Percentiles rank a stretch among this genome's conserved stretches.
Conservation (phyloP, 2,113 vertebrate species). For the Cercocebus atys region DNA sequence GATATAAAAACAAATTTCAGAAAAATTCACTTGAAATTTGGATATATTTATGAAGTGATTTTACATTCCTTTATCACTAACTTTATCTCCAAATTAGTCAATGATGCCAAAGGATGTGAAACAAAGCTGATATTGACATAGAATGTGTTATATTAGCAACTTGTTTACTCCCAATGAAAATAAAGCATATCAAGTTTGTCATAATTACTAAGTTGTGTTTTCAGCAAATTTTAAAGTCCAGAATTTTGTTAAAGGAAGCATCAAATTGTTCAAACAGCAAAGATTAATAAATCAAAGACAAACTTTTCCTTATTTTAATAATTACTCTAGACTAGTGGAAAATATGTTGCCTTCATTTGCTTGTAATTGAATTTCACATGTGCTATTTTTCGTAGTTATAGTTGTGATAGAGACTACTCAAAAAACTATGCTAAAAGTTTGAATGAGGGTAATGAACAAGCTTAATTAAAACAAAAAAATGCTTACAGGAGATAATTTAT, state of each 20-base stretch:
- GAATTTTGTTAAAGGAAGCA: background rate
- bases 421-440: background rate
- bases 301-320: background rate
- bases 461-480: background rate
- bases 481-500: background rate
- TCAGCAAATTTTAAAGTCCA: background rate
- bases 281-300: background rate
- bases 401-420: background rate
- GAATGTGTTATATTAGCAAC: background rate
- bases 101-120: background rate
- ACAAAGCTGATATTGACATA: background rate
- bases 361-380: background rate
- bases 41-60: background rate
- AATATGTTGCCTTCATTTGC: background rate
- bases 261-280: background rate
- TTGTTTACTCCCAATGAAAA: background rate
- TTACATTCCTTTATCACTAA: background rate
- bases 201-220: background rate
- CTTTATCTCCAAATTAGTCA: background rate
- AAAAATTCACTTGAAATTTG: background rate
- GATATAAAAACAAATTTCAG: background rate
- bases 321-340: background rate
- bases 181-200: background rate
- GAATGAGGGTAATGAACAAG: background rate
- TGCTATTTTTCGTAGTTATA: background rate